These are phyloP conservation scores for Anas platyrhynchos DNA, from an alignment of 2,113 vertebrate species.

Conservation along the genomic window DNA sequence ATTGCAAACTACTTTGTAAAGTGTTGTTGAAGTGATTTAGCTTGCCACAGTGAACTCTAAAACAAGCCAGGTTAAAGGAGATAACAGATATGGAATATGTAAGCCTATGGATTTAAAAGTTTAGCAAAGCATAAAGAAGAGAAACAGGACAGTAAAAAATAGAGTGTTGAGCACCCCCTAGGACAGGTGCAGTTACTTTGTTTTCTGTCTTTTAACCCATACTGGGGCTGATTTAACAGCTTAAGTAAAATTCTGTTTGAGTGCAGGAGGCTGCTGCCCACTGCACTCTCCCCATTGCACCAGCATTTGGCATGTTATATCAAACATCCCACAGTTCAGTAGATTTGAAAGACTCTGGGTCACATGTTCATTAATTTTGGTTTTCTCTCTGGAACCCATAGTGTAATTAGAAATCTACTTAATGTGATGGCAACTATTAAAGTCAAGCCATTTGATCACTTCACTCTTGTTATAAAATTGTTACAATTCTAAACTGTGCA, in stretches of 20 bases:
- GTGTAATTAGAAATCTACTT: slow-evolving; percentile 64
- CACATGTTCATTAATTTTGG: slow-evolving; percentile 42
- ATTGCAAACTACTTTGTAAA: not conserved
- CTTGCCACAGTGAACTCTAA: not conserved
- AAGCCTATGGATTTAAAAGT: not conserved
- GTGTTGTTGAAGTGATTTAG: not conserved
- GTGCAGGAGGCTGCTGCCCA: not conserved
- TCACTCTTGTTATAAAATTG: slow-evolving; percentile 47
- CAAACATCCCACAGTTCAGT: slow-evolving; percentile 24
- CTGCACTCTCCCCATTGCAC: not conserved
- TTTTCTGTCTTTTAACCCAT: not conserved
- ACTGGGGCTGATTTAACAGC: not conserved
- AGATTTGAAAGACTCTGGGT: slow-evolving; percentile 51
- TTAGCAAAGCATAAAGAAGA: not conserved
- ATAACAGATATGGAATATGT: not conserved
- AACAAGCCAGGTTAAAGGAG: not conserved
- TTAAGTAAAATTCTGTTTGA: not conserved
- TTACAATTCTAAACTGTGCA: slow-evolving; percentile 48
- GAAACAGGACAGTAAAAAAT: not conserved
- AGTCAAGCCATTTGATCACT: slow-evolving; percentile 33
- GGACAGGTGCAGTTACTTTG: not conserved
- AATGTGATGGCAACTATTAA: slow-evolving; percentile 59
- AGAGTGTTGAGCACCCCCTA: not conserved
- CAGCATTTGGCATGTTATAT: not conserved
- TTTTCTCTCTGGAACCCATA: slow-evolving; percentile 57